Evolutionary conservation across 2,888 invertebrate species (phyloP), one percentile per base, ranked within the genome.

Genomic region (Noctuana brunneofusca): DNA sequence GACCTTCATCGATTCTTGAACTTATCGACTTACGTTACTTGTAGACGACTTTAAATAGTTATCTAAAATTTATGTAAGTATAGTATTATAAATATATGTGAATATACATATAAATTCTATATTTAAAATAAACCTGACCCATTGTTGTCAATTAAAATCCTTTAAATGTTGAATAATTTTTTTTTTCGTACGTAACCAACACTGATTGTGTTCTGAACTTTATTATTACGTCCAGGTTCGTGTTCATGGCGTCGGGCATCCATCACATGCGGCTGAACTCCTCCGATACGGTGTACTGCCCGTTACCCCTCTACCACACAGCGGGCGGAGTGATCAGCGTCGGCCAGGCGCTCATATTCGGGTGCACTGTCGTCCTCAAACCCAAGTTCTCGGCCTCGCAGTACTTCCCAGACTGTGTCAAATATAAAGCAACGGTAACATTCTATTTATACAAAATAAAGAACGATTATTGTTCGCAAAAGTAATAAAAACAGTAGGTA

Each of bases 261-360:
- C 93, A 94, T 75, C 93, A 92, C 78, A 85, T 96, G 71, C 92
- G 93, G 0, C 93, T 98, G 58, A 92, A 84, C 11, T 75, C 83
- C 0, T 88, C 93, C 5, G 99, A 99, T 82, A 92, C 95, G 38
- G 93, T 97, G 71, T 99, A 99, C 84, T 96, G 96, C 18, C 96
- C 98, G 0, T 92, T 99, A 69, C 99, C 99, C 0, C 91, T 99
- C n/a, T 99, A 99, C 85, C 99, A 99, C 83, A 97, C 98, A 0
- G 97, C 98, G 0, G 98, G 98, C 14, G 98, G 98, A 9, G 93
- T 97, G 59, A 94, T 98, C 88, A 95, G 96, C 59, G 92, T 96
- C 50, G 97, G 98, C 0, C 97, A 97, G 79, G 94, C 96, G 55
- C 72, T 96, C 64, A 86, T 95, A 58, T 95, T 93, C 83, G 99